Evolutionary conservation across 2,888 invertebrate genomes (phyloP).

Genomic region (Trachelus iudaicus): DNA sequence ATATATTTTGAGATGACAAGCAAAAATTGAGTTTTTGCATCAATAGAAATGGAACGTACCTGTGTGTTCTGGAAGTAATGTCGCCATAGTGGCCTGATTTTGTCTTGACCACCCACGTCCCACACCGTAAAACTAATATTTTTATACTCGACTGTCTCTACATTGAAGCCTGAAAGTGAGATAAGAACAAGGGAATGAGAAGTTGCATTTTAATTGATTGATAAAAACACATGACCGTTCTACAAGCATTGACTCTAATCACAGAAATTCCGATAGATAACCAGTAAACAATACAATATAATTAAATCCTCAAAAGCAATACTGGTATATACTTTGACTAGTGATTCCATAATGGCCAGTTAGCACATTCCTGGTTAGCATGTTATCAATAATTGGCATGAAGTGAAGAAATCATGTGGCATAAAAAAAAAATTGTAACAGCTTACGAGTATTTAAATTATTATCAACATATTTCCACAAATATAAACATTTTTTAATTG

Average conservation of each 20-base stretch:
- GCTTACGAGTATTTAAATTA: not conserved
- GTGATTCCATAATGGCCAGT: not conserved
- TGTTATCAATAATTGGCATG: not conserved
- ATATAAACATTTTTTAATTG: not conserved
- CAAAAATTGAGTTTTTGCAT: not conserved
- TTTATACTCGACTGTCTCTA: constrained; percentile 99
- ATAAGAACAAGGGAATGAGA: not conserved
- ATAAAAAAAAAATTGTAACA: not conserved
- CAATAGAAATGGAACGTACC: constrained; percentile 66
- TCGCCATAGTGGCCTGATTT: constrained; percentile 97
- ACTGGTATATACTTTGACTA: not conserved
- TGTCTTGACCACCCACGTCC: constrained; percentile 98
- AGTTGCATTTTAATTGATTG: not conserved
- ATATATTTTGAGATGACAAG: not conserved
- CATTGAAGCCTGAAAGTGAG: constrained; percentile 86
- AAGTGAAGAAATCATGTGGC: not conserved
- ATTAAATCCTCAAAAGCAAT: not conserved
- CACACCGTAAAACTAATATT: constrained; percentile 99
- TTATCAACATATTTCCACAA: not conserved
- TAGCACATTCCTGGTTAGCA: not conserved
- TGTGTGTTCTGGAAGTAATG: constrained; percentile 99
- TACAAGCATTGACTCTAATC: not conserved
- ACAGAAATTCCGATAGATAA: not conserved
- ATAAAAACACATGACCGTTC: not conserved
- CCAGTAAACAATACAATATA: not conserved